phyloP scores from a whole-genome alignment of 2,113 vertebrate genomes.

The Colius striatus region DNA sequence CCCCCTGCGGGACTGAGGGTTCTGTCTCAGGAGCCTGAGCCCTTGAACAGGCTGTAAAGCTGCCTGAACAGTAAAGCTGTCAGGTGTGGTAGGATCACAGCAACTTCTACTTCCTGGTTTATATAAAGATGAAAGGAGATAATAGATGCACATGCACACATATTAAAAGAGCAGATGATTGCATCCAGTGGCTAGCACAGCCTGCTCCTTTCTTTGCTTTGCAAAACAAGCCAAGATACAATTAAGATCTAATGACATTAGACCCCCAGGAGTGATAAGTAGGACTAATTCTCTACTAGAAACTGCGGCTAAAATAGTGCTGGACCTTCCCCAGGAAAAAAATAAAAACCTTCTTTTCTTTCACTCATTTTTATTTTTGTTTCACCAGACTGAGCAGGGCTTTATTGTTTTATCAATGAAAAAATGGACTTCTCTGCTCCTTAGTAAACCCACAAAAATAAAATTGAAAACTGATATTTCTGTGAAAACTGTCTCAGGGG shows the following conservation, averaged over 20 bases:
- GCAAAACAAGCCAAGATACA: neutral
- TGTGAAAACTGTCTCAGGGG: neutral
- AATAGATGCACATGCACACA: neutral
- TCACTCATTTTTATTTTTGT: neutral
- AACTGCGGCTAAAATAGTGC: neutral
- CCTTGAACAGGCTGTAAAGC: neutral
- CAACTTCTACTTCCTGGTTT: neutral
- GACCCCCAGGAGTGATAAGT: neutral
- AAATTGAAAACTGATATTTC: neutral
- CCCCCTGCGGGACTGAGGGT: neutral
- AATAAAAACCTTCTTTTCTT: neutral
- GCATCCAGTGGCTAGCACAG: neutral
- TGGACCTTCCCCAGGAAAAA: neutral
- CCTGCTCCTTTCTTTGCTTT: neutral
- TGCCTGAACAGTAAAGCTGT: neutral
- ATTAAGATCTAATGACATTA: slow-evolving; percentile 17
- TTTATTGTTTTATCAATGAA: neutral
- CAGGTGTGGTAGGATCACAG: slow-evolving; percentile 32
- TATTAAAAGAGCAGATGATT: slow-evolving; percentile 39
- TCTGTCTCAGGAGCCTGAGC: neutral
- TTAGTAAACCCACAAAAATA: neutral
- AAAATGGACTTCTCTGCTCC: neutral
- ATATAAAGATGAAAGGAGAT: slow-evolving; percentile 25
- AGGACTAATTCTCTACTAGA: neutral
- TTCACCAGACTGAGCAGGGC: neutral